Conservation (phyloP, 35 echinoderm and acorn worm species). For the Strongylocentrotus purpuratus region DNA sequence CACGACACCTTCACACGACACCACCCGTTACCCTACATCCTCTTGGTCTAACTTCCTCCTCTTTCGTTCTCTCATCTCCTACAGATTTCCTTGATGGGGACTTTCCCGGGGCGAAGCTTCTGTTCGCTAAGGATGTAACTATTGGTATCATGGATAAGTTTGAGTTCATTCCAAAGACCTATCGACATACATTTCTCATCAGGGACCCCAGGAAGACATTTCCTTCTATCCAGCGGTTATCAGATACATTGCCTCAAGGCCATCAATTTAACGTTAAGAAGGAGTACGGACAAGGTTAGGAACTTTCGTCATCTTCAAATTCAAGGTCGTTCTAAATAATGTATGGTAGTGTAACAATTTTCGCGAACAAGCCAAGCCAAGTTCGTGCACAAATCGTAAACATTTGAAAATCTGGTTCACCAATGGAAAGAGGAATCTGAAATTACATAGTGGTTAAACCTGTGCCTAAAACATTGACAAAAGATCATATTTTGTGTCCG, state of each 20-base stretch:
- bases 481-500: too few relatives aligned
- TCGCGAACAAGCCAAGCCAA: too few relatives aligned
- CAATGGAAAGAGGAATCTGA: too few relatives aligned
- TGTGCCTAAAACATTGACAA: too few relatives aligned
- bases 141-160: slow-evolving; percentile 29
- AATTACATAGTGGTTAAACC: too few relatives aligned
- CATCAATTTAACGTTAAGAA: slow-evolving; percentile 33
- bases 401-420: too few relatives aligned
- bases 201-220: slow-evolving; percentile 16
- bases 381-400: too few relatives aligned
- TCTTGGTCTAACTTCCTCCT: too few relatives aligned
- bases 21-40: too few relatives aligned
- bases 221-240: slow-evolving; percentile 27
- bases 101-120: slow-evolving; percentile 22
- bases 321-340: too few relatives aligned
- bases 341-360: too few relatives aligned
- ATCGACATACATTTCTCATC: slow-evolving; percentile 43
- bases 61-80: not conserved
- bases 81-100: slow-evolving; percentile 18
- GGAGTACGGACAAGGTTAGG: not conserved
- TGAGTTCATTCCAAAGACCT: slow-evolving; percentile 32
- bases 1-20: too few relatives aligned
- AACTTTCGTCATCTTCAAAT: not conserved
- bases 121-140: slow-evolving; percentile 36
- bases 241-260: not conserved